Percentiles rank a stretch among this genome's conserved stretches.
phyloP scores from a whole-genome alignment of 2,888 invertebrate species.

The Dryococelus australis region DNA sequence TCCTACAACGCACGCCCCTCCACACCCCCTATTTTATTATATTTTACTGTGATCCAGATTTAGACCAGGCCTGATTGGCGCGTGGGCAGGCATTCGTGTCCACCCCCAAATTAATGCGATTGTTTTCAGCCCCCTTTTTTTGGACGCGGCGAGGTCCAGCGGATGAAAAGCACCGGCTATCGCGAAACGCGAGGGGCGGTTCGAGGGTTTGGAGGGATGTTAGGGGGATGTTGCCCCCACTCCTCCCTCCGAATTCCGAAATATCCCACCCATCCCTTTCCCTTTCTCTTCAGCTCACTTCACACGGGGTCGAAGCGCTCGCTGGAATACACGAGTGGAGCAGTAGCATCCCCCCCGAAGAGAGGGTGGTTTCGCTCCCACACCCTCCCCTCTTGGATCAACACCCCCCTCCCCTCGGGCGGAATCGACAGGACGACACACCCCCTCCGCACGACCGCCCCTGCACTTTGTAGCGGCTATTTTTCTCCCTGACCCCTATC shows the following conservation, averaged over 20 bases:
- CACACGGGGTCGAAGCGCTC: neutral
- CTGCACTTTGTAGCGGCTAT: neutral
- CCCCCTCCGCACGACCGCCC: neutral
- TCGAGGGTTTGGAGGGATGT: neutral
- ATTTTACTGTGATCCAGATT: neutral
- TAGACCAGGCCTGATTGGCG: neutral
- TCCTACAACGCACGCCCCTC: neutral
- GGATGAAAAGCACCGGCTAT: neutral
- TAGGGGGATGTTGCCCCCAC: neutral
- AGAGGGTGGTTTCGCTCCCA: neutral
- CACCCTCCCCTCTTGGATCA: neutral
- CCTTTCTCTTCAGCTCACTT: neutral
- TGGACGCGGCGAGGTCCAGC: neutral
- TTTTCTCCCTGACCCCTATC: neutral
- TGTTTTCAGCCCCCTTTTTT: neutral
- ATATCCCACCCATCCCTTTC: neutral
- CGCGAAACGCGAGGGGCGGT: neutral
- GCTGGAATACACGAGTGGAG: no score
- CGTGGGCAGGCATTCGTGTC: neutral
- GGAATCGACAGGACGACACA: no score
- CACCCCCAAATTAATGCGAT: constrained; percentile 5
- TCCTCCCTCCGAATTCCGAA: neutral
- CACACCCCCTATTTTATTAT: no score
- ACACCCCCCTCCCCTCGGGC: no score
- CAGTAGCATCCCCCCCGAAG: no score